These are phyloP conservation scores for Ditula angustiorana DNA, from an alignment of 2,888 invertebrate genomes.

Conservation along the genomic window DNA sequence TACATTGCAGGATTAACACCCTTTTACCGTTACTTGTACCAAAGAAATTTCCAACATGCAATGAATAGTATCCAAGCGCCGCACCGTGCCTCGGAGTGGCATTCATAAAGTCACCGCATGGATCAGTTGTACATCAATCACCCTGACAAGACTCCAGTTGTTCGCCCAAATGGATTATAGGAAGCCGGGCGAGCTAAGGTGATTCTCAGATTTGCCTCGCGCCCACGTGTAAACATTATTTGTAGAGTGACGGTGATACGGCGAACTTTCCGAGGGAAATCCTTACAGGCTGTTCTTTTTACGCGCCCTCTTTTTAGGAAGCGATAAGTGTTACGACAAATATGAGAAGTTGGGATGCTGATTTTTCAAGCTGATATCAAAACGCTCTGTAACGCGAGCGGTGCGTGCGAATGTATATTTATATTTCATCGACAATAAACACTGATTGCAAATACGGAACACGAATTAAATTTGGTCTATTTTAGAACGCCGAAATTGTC, in stretches of 20 bases:
- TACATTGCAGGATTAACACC: background rate
- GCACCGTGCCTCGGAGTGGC: conserved; percentile 63
- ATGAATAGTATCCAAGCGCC: background rate
- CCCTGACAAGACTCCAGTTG: conserved; percentile 81
- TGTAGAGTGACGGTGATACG: conserved; percentile 76
- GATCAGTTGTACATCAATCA: conserved; percentile 81
- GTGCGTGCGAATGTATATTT: conserved; percentile 15
- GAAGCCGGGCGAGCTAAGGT: conserved; percentile 68
- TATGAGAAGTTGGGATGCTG: conserved; percentile 46
- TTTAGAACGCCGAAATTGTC: background rate
- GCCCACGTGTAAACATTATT: conserved; percentile 78
- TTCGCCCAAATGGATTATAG: conserved; percentile 84
- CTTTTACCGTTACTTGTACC: background rate
- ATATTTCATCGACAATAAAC: conserved; percentile 15
- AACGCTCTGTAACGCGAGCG: conserved; percentile 37
- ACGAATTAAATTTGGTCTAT: background rate
- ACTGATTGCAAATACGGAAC: conserved; percentile 11
- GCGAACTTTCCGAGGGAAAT: conserved; percentile 65
- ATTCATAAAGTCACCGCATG: conserved; percentile 75
- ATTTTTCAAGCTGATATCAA: conserved; percentile 45
- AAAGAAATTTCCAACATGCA: background rate
- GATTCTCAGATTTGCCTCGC: conserved; percentile 76
- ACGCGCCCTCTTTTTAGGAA: conserved; percentile 44
- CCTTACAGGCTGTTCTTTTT: conserved; percentile 53
- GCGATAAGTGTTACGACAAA: conserved; percentile 49